A percentile compares a stretch with the other conserved stretches of the same genome.
phyloP scores from a whole-genome alignment of 2,888 invertebrate species.

The Piscicola geometra region DNA sequence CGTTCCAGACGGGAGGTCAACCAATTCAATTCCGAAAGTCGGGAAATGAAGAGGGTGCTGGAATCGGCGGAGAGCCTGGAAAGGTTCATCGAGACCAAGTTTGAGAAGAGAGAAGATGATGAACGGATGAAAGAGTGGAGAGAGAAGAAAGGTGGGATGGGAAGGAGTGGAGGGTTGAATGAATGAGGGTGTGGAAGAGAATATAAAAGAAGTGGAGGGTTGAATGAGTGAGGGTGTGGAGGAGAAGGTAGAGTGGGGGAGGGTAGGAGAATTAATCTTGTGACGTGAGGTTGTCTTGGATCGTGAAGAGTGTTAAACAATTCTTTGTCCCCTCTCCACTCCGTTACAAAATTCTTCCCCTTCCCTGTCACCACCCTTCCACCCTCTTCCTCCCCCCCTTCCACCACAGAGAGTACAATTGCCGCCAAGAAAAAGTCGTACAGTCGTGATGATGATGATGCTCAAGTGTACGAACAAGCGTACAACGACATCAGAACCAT shows the following conservation, averaged over 20 bases:
- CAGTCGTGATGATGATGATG: background rate
- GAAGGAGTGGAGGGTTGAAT: too few species aligned
- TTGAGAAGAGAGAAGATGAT: constrained; percentile 64
- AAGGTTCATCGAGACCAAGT: constrained; percentile 76
- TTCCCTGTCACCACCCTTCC: background rate
- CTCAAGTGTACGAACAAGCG: constrained; percentile 8
- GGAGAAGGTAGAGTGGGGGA: too few species aligned
- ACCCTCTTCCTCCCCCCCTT: background rate
- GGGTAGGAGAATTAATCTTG: too few species aligned
- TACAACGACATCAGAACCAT: background rate
- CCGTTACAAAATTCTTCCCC: background rate
- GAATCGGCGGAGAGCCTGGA: constrained; percentile 79
- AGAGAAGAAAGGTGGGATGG: constrained; percentile 23
- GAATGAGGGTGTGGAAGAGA: too few species aligned
- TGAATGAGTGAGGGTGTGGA: background rate
- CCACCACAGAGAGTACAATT: background rate
- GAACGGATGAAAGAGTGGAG: constrained; percentile 45
- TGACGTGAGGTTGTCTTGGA: too few species aligned
- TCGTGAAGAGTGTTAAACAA: too few species aligned
- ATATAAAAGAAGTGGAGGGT: too few species aligned
- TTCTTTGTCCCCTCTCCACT: too few species aligned
- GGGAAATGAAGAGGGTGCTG: constrained; percentile 76
- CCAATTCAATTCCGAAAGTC: constrained; percentile 73
- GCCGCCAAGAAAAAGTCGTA: background rate
- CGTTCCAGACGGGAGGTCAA: constrained; percentile 44